phyloP scores from a whole-genome alignment of 2,888 invertebrate species.

The Galerucella nymphaeae region DNA sequence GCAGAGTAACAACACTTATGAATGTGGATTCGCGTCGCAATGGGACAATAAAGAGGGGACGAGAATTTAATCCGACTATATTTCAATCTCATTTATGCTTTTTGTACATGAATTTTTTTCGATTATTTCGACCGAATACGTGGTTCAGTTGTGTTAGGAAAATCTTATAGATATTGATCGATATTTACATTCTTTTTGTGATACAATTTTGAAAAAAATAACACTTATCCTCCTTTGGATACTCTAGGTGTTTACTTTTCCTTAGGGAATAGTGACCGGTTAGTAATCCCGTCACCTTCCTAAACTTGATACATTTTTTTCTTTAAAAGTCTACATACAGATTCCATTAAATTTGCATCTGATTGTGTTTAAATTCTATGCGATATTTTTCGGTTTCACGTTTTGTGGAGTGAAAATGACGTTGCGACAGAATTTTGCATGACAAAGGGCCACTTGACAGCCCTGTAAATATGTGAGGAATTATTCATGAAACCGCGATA shows the following conservation, averaged over 20 bases:
- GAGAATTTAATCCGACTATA: constrained; percentile 55
- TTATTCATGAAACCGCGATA: constrained; percentile 66
- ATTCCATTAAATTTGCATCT: constrained; percentile 47
- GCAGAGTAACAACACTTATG: constrained; percentile 59
- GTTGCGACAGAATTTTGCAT: constrained; percentile 66
- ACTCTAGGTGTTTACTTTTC: too few species aligned
- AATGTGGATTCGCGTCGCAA: constrained; percentile 54
- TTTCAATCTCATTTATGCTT: constrained; percentile 50
- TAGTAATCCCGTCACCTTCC: too few species aligned
- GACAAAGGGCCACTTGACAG: constrained; percentile 67
- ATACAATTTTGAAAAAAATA: too few species aligned
- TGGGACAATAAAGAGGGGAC: constrained; percentile 60
- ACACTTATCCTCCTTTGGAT: too few species aligned
- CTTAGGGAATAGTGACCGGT: too few species aligned
- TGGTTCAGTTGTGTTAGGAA: neutral
- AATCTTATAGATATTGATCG: too few species aligned
- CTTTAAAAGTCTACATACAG: constrained; percentile 23
- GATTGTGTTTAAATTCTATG: constrained; percentile 52
- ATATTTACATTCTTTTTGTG: too few species aligned
- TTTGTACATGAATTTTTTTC: constrained; percentile 41
- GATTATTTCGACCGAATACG: constrained; percentile 21
- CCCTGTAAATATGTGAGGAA: constrained; percentile 67
- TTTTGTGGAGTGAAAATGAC: constrained; percentile 65
- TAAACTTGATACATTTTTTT: neutral
- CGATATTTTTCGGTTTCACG: constrained; percentile 61